phyloP scores from a whole-genome alignment of 64 coral and sea anemone species.

The Platygyra sinensis region DNA sequence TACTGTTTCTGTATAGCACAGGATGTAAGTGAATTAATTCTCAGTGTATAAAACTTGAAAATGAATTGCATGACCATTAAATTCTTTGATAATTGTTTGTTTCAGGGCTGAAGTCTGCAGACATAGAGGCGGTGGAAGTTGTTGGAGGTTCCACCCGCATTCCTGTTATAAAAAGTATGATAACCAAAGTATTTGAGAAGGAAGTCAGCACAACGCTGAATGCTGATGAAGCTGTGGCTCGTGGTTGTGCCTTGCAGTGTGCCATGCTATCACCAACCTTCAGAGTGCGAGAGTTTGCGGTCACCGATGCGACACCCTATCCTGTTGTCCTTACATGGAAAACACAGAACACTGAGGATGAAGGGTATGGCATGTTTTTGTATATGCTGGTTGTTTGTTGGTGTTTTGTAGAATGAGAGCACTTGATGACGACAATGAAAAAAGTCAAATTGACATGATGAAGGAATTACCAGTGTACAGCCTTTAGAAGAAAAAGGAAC shows the following conservation, averaged over 20 bases:
- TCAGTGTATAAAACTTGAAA: not conserved
- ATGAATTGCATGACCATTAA: not conserved
- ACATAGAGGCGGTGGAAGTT: conserved; percentile 91
- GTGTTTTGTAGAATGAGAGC: not conserved
- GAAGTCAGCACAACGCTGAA: conserved; percentile 95
- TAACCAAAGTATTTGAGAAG: conserved; percentile 77
- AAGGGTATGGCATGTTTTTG: conserved; percentile 60
- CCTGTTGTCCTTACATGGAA: conserved; percentile 92
- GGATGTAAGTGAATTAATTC: too few relatives aligned
- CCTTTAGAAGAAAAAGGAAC: too few relatives aligned
- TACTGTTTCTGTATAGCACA: too few relatives aligned
- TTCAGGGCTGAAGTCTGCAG: conserved; percentile 76
- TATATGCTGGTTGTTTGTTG: not conserved
- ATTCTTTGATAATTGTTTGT: not conserved
- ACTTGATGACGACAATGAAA: too few relatives aligned
- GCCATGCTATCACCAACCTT: conserved; percentile 96
- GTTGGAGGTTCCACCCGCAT: conserved; percentile 96
- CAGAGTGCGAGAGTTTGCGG: conserved; percentile 90
- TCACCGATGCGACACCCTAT: conserved; percentile 87
- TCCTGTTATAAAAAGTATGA: conserved; percentile 80
- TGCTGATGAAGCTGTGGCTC: conserved; percentile 93
- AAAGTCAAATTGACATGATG: too few relatives aligned
- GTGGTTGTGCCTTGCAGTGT: conserved; percentile 97
- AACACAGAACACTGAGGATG: conserved; percentile 75
- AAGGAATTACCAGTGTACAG: too few relatives aligned